Evolutionary conservation across 2,797 vertebrate species (phyloP).

Genomic region (Sarcoramphus papa): DNA sequence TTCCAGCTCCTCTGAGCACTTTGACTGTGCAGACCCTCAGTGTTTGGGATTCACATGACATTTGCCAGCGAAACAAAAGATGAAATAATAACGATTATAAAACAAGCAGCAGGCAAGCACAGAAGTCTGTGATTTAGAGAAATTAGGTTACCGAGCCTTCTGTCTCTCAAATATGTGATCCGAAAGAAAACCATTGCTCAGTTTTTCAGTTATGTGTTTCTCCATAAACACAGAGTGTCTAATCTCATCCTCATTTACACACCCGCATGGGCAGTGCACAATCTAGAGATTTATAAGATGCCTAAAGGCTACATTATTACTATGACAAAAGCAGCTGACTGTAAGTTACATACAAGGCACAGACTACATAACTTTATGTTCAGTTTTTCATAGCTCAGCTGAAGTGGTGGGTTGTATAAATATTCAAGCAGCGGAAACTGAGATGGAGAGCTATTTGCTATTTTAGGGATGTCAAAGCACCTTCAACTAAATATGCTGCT

Average conservation of each 20-base stretch:
- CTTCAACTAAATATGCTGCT: slow-evolving; percentile 43
- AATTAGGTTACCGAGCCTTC: slow-evolving; percentile 49
- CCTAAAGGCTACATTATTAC: slow-evolving; percentile 11
- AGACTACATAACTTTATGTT: slow-evolving; percentile 26
- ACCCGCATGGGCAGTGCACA: not conserved
- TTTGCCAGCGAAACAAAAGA: not conserved
- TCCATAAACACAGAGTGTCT: slow-evolving; percentile 31
- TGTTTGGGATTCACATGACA: not conserved
- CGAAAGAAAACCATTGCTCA: slow-evolving; percentile 50
- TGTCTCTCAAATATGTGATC: slow-evolving; percentile 41
- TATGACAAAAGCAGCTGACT: slow-evolving; percentile 39
- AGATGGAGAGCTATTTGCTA: slow-evolving; percentile 47
- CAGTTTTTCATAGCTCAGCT: slow-evolving; percentile 44
- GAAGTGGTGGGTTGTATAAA: slow-evolving; percentile 53
- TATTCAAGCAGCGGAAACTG: slow-evolving; percentile 42
- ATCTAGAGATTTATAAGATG: not conserved
- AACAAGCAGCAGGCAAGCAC: slow-evolving; percentile 16
- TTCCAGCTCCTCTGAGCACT: not conserved
- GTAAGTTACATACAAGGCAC: not conserved
- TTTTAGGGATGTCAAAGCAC: slow-evolving; percentile 53
- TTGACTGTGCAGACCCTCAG: not conserved
- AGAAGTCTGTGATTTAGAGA: slow-evolving; percentile 22
- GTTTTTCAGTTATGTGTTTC: slow-evolving; percentile 26
- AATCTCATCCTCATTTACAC: not conserved
- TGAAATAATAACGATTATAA: not conserved